A percentile compares a stretch with the other conserved stretches of the same genome.
phyloP scores from a whole-genome alignment of 30 jellyfish, hydroid and myxozoan species.

The Haliclystus octoradiatus region DNA sequence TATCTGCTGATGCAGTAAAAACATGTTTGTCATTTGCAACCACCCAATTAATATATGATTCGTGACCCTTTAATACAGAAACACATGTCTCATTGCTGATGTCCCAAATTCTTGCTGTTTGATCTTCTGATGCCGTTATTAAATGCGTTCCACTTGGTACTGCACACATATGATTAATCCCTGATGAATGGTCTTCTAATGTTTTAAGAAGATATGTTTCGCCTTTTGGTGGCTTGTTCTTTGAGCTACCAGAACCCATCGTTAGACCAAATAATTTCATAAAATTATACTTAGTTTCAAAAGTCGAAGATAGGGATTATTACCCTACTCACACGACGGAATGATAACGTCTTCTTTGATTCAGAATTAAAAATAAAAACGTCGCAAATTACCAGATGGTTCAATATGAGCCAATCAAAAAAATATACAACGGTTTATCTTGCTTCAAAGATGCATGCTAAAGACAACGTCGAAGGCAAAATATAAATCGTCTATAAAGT shows the following conservation, averaged over 20 bases:
- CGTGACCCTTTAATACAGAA: conserved; percentile 80
- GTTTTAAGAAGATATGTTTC: conserved; percentile 41
- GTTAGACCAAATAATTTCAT: too few relatives aligned
- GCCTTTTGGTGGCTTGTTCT: conserved; percentile 41
- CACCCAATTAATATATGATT: conserved; percentile 53
- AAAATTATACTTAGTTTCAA: too few relatives aligned
- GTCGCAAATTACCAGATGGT: too few relatives aligned
- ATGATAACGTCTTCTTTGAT: too few relatives aligned
- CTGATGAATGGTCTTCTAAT: conserved; percentile 53
- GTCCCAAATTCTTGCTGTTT: conserved; percentile 46
- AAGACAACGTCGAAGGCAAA: too few relatives aligned
- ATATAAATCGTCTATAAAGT: too few relatives aligned
- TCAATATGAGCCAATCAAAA: too few relatives aligned
- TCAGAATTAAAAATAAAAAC: too few relatives aligned
- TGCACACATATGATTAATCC: conserved; percentile 65
- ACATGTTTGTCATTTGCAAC: conserved; percentile 56
- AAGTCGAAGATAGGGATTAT: too few relatives aligned
- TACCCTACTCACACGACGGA: too few relatives aligned
- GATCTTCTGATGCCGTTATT: conserved; percentile 71
- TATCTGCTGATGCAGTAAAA: conserved; percentile 89
- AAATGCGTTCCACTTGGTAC: conserved; percentile 63
- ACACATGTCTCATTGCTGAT: conserved; percentile 29
- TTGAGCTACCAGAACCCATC: conserved; percentile 81
- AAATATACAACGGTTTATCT: too few relatives aligned
- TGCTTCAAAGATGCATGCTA: too few relatives aligned